Base-by-base conservation (phyloP, 2,888 invertebrate genomes). In the Diogma glabrata region DNA sequence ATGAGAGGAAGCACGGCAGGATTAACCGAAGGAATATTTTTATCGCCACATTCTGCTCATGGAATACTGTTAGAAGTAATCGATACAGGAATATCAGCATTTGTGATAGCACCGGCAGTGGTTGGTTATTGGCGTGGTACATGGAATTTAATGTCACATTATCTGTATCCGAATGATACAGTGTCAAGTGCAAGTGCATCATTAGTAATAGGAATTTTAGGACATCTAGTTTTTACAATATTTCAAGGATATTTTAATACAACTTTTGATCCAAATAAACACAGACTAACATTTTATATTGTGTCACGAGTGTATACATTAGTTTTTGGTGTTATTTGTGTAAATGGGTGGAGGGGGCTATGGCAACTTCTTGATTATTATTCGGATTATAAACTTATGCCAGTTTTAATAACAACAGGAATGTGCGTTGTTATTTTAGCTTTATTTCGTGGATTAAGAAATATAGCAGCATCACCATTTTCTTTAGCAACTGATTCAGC, bases 111-210 rank as follows among this genome's bases (percentile, higher is more conserved):
- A 2, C 89, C 90, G 10, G 79, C 83, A 51, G 87, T 90, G 47
- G 87, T 91, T 52, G 79, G 82, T 55, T 89, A 88, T 68, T 90
- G 91, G 91, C 77, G 90, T 56, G 86, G 88, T 57, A 84, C 87
- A 46, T 91, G 90, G 89, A 78, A 78, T 45, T 74, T 90, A 49
- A 81, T 87, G 75, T 84, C 81, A 63, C 64, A 79, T 49, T 81
- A 85, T 66, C 75, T 89, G 52, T 77, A 79, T 57, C 83, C 87
- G 1, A 71, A 74, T 1, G 67, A 78, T 53, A 67, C 70, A 5
- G 69, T 78, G 4, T 60, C 74, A 45, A 87, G 87, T 60, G 81
- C 82, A 16, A 70, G 80, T 50, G 72, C 77, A 28, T 87, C 87
- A 58, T 75, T 85, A 51, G 66, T 73, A 3, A 77, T 87, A 59